Base-by-base conservation (phyloP, 2,113 vertebrate species). In the Pomatostomus ruficeps region DNA sequence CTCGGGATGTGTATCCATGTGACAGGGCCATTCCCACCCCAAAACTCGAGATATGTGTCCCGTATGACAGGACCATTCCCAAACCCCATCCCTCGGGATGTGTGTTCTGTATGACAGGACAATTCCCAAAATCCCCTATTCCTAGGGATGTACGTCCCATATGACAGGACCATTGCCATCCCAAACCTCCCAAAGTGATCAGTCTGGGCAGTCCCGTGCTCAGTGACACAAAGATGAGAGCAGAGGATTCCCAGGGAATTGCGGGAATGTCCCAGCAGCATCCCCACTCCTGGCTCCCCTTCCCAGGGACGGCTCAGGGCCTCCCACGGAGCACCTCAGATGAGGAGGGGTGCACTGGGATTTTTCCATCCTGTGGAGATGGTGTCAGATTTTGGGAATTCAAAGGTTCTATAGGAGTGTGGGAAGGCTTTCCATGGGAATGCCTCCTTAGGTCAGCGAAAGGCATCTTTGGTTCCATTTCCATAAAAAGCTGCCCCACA, bases 401-500 rank as follows among this genome's bases (percentile, higher is more conserved):
- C 14, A 11, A 12, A 68, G 24, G 26, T 12, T 63, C 77, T 23
- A 0, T 2, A 8, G 51, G 43, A 42, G 17, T n/a, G n/a, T 6
- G 28, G 61, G 66, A 43, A 76, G 51, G 57, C 6, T 80, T 76
- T 42, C 14, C 21, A 0, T 11, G 14, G 35, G 28, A 83, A 38
- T 5, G 16, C 28, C 25, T 43, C 45, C 46, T 25, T 7, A 5
- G 65, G 74, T 63, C 84, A 43, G 6, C 2, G 25, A 48, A 67
- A 91, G 48, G 71, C 33, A n/a, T 22, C 51, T 74, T 43, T 12
- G 33, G 6, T 38, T 65, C 38, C 6, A 4, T 42, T 51, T 4
- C 74, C 45, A 3, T 1, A 2, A 22, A 7, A 11, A 54, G 48
- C 26, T 28, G 23, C 0, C 0, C 28, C 18, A 21, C 21, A 0